Evolutionary conservation across 2,797 vertebrate genomes (phyloP), one percentile per base, ranked within the genome.

Genomic region (Todus mexicanus): DNA sequence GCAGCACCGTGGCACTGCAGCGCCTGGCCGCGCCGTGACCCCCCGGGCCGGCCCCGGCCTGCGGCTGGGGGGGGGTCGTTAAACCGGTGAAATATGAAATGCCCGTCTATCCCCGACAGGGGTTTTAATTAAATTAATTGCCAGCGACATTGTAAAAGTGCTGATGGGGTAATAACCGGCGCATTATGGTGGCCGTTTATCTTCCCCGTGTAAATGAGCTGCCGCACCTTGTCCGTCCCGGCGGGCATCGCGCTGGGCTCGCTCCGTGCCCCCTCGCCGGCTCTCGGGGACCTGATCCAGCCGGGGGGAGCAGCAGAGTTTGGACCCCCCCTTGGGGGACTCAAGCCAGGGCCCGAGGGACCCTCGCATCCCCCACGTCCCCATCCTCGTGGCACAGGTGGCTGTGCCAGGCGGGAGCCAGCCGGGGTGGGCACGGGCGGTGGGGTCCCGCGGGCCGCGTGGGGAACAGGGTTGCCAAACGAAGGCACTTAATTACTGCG

Each of bases 121-220:
- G 94, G 97, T 98, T 98, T 99, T 99, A 98, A 99, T 99, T 98
- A 98, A 99, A 99, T 99, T 98, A 99, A 99, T 98, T 99, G 98
- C 98, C 92, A 87, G 98, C 97, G 98, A 98, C 98, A 98, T 98
- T 98, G 98, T 99, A 98, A 98, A 98, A 98, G 97, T 97, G 97
- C 98, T 98, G 98, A 98, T 98, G 98, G 98, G 98, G 98, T 98
- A 98, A 98, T 99, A 99, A 99, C 99, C 48, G 80, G 96, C 90
- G 89, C 93, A 85, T 98, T 98, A 98, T 98, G 94, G 94, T 96
- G 81, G 96, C 97, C 94, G 96, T 98, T 98, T 98, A 98, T 99
- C 98, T 98, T 98, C 95, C 88, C 97, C 88, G 95, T 59, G 93
- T 97, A 98, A 98, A 98, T 97, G 96, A 97, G 92, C 94, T 95